Conservation (phyloP, 2,888 invertebrate species). For the Patella caerulea region DNA sequence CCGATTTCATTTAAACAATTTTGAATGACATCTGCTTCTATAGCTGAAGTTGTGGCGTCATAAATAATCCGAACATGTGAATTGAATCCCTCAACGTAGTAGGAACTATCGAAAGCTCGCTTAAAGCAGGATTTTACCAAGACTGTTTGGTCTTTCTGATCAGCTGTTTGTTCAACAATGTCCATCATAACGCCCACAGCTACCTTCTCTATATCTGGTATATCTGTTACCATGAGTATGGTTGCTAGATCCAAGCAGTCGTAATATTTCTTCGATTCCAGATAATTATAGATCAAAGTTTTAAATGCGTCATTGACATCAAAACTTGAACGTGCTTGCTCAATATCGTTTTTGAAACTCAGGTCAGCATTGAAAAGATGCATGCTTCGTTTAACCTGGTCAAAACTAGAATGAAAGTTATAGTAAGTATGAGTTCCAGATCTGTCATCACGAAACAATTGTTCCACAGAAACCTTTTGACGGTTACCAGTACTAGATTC, state of each 20-base stretch:
- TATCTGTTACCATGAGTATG: background rate
- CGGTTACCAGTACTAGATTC: background rate
- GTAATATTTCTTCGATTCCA: background rate
- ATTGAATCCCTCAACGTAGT: background rate
- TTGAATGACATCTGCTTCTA: background rate
- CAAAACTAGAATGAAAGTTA: background rate
- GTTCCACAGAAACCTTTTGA: background rate
- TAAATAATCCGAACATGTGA: background rate
- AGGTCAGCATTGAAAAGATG: background rate
- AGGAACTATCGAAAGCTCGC: background rate
- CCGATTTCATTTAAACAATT: background rate
- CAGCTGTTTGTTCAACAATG: background rate
- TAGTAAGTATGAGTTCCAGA: background rate
- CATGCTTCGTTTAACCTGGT: background rate
- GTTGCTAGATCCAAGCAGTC: background rate
- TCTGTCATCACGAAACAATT: background rate
- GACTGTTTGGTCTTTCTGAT: background rate
- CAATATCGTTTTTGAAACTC: background rate
- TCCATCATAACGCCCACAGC: background rate
- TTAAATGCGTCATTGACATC: too few species aligned
- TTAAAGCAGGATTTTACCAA: background rate
- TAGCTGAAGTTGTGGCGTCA: background rate
- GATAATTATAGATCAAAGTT: too few species aligned
- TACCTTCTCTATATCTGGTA: background rate
- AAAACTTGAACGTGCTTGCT: background rate